These are phyloP conservation scores for Stegastes partitus DNA, from an alignment of 2,113 vertebrate species.

Conservation along the genomic window DNA sequence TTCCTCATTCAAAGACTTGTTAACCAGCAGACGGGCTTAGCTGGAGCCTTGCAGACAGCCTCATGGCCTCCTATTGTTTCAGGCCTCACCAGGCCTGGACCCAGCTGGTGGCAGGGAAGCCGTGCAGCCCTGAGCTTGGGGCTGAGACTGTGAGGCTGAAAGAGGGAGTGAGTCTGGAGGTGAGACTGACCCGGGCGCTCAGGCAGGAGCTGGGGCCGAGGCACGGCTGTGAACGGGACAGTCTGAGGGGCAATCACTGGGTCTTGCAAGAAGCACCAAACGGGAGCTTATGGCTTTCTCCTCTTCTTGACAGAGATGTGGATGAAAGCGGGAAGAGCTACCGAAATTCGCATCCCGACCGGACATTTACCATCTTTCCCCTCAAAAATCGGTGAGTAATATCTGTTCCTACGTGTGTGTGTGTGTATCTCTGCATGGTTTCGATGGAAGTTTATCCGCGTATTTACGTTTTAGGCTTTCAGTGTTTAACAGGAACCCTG, in stretches of 20 bases:
- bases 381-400: slow-evolving; percentile 73
- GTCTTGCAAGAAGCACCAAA: slow-evolving; percentile 23
- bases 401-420: slow-evolving; percentile 33
- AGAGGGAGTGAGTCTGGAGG: slow-evolving; percentile 37
- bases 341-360: slow-evolving; percentile 16
- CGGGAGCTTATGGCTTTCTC: slow-evolving; percentile 59
- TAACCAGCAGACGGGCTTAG: slow-evolving; percentile 90
- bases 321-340: slow-evolving; percentile 42
- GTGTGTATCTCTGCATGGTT: slow-evolving; percentile 2
- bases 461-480: slow-evolving; percentile 29
- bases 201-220: slow-evolving; percentile 33
- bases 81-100: slow-evolving; percentile 76
- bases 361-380: slow-evolving; percentile 42
- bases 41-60: slow-evolving; percentile 85
- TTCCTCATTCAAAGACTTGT: slow-evolving; percentile 94
- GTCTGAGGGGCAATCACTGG: slow-evolving; percentile 26
- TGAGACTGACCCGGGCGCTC: slow-evolving; percentile 34
- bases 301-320: slow-evolving; percentile 65
- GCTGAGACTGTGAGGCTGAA: slow-evolving; percentile 28
- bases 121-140: slow-evolving; percentile 31
- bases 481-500: slow-evolving; percentile 1
- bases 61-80: slow-evolving; percentile 89
- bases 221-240: slow-evolving; percentile 20
- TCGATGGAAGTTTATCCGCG: slow-evolving; percentile 1
- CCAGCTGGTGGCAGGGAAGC: slow-evolving; percentile 48